These are phyloP conservation scores for Knipowitschia caucasica DNA, from an alignment of 2,797 vertebrate species.

Conservation along the genomic window DNA sequence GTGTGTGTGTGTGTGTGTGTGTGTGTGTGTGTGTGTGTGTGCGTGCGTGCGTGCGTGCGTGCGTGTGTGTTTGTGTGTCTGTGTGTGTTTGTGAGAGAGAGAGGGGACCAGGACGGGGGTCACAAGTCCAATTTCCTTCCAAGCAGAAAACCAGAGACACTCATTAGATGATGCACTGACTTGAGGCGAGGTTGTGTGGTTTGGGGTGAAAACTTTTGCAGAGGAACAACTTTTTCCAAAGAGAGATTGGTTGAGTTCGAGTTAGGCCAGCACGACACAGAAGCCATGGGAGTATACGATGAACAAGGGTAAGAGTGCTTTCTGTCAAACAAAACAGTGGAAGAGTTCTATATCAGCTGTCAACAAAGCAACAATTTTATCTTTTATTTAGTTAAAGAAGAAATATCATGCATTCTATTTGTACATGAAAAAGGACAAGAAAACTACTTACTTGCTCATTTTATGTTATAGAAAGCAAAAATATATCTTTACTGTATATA, in stretches of 20 bases:
- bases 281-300: slow-evolving; percentile 51
- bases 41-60: not conserved
- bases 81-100: too few species aligned
- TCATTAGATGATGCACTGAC: slow-evolving; percentile 15
- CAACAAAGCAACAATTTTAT: too few species aligned
- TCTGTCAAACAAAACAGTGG: not conserved
- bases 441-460: too few species aligned
- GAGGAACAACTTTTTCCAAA: slow-evolving; percentile 2
- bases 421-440: too few species aligned
- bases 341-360: too few species aligned
- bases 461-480: too few species aligned
- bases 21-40: too few species aligned
- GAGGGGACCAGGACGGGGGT: not conserved
- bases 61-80: too few species aligned
- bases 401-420: too few species aligned
- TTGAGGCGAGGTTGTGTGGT: slow-evolving; percentile 4
- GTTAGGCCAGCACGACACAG: slow-evolving; percentile 21
- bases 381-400: too few species aligned
- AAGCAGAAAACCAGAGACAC: slow-evolving; percentile 16
- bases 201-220: slow-evolving; percentile 22
- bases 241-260: slow-evolving; percentile 1
- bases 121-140: slow-evolving; percentile 15
- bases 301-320: slow-evolving; percentile 52
- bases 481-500: too few species aligned
- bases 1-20: too few species aligned